Conservation (phyloP, 2,888 invertebrate species). For the Unio delphinus region DNA sequence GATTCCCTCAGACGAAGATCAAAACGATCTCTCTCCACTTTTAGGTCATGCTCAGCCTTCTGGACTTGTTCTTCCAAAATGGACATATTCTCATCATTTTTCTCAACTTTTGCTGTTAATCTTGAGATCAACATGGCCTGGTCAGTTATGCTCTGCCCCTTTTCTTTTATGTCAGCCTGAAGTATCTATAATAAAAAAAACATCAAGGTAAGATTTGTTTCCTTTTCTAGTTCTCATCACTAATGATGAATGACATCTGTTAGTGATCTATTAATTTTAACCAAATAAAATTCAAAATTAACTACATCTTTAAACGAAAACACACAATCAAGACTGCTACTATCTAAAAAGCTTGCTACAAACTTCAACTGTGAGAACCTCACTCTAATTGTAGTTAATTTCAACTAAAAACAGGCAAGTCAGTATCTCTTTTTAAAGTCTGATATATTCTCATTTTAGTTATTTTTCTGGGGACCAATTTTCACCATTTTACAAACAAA, state of each 20-base stretch:
- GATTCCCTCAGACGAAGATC: constrained; percentile 57
- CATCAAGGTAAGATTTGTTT: background rate
- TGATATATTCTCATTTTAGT: too few relatives aligned
- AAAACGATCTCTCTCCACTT: constrained; percentile 56
- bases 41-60: constrained; percentile 55
- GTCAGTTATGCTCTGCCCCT: constrained; percentile 55
- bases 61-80: constrained; percentile 54
- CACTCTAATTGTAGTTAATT: too few relatives aligned
- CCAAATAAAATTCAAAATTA: background rate
- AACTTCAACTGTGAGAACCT: too few relatives aligned
- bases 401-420: too few relatives aligned
- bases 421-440: too few relatives aligned
- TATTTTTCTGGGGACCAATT: too few relatives aligned
- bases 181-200: constrained; percentile 64
- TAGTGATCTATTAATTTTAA: background rate
- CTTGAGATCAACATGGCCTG: constrained; percentile 57
- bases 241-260: background rate
- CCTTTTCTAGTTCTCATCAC: background rate
- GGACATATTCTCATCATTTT: constrained; percentile 53
- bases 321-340: too few relatives aligned
- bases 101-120: constrained; percentile 61
- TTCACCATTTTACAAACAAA: too few relatives aligned
- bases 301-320: too few relatives aligned
- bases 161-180: constrained; percentile 60
- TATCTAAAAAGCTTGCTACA: too few relatives aligned